Base-by-base conservation (phyloP, 2,797 vertebrate genomes). In the Eidolon dupreanum region DNA sequence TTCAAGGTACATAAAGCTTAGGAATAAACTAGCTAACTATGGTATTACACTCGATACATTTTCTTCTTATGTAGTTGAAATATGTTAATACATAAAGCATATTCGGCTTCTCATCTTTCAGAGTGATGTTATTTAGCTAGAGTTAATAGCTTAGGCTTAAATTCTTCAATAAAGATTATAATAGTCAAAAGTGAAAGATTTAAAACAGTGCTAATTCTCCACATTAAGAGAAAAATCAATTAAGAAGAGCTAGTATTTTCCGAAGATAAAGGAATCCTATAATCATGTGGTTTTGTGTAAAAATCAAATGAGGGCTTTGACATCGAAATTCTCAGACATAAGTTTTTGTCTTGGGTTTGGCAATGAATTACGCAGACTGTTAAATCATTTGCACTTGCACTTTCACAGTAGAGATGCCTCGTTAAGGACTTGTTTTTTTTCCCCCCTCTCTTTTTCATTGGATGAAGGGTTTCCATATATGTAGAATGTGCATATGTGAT, bases 91-190 rank as follows among this genome's bases (percentile, higher is more conserved):
- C 46, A 22, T 36, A 91, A 86, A 70, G 22, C 11, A 38, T 31
- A 84, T 51, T 90, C 57, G 83, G 8, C 2, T 88, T 96, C 38
- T 53, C 78, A 43, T 96, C 24, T 94, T 94, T 90, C 24, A 74
- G 22, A 85, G 15, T 79, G 36, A 55, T 71, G 63, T 90, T 94
- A 49, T 66, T 41, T 12, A 77, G 71, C 41, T 41, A 82, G 46
- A 93, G 12, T 91, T 90, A 61, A 87, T 65, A 59, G 1, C 49
- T 94, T 84, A 46, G 41, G 75, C 41, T 97, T 92, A 95, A 95
- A 94, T 90, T 33, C 33, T 92, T 68, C 83, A 74, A 83, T 91
- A 93, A 93, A 88, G 77, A 17, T 28, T 16, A 0, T 75, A 41
- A 28, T 20, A 49, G 46, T 75, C n/a, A 79, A 90, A 51, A 90